phyloP scores from a whole-genome alignment of 2,888 invertebrate genomes.

The Crossocerus cetratus region DNA sequence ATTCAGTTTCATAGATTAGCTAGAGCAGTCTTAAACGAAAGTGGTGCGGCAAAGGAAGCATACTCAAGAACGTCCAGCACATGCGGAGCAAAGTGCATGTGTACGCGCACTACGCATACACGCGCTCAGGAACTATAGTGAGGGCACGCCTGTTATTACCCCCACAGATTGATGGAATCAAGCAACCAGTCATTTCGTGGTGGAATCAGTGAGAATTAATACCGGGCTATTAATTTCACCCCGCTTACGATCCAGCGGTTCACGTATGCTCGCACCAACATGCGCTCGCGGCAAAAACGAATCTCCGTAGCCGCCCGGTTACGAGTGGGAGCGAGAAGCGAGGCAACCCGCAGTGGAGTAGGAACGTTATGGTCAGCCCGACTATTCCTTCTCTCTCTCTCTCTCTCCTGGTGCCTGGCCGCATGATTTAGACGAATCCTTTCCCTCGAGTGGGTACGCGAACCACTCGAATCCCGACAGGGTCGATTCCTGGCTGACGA shows the following conservation, averaged over 20 bases:
- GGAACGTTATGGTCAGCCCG: constrained; percentile 37
- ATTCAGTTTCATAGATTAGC: too few relatives aligned
- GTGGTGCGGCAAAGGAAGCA: constrained; percentile 27
- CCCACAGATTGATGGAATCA: constrained; percentile 75
- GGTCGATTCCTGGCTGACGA: constrained; percentile 63
- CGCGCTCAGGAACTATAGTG: constrained; percentile 23
- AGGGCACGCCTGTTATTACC: constrained; percentile 72
- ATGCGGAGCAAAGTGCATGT: constrained; percentile 1
- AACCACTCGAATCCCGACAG: constrained; percentile 53
- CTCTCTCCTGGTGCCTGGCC: constrained; percentile 37
- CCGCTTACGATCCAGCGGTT: constrained; percentile 52
- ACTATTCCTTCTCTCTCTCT: neutral
- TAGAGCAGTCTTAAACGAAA: too few relatives aligned
- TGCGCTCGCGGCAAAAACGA: neutral
- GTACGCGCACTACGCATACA: constrained; percentile 12
- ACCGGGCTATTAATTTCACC: constrained; percentile 75
- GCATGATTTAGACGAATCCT: constrained; percentile 71
- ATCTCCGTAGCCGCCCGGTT: constrained; percentile 7
- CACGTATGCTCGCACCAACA: constrained; percentile 1
- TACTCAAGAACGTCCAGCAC: constrained; percentile 8
- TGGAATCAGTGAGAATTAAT: constrained; percentile 76
- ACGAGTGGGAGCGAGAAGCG: constrained; percentile 22
- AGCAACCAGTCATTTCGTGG: constrained; percentile 74
- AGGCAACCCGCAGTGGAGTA: constrained; percentile 31
- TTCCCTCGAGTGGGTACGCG: constrained; percentile 42